Evolutionary conservation across 2,888 invertebrate genomes (phyloP), one percentile per base, ranked within the genome.

Genomic region (Nasonovia ribisnigri): DNA sequence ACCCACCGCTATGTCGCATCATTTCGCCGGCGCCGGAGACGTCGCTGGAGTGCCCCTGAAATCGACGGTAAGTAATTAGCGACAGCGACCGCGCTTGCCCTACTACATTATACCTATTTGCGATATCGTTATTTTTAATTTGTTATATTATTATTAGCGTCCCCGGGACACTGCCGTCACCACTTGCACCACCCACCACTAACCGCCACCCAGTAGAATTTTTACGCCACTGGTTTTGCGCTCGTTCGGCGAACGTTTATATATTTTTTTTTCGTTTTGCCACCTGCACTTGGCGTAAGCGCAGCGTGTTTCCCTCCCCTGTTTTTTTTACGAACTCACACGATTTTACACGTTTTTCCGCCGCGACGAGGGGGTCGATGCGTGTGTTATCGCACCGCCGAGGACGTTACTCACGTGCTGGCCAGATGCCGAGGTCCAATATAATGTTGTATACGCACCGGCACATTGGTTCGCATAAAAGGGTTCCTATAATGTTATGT

Each of bases 1-100:
- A 67, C 93, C 84, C 90, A 93, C 84, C 93, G 90, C 84, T 90
- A 93, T 93, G 93, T 93, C 93, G 93, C 90, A 84, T 93, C 93
- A 93, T 93, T 93, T 93, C 93, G 93, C 93, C 93, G 93, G 60
- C 93, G 93, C 57, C 93, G 93, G 93, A 93, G 93, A 93, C 93
- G 92, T 88, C 88, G 42, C 77, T 54, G 93, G 93, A 60, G 84
- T 93, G 93, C 93, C 93, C 57, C 84, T 93, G 10, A 93, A 86
- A n/a, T 93, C 93, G 11, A 93, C 93, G 93, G 93, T 93, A 90
- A 93, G 93, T 46, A 46, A 67, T 46, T 20, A n/a, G 43, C 29
- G 20, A 51, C n/a, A 4, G 57, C 48, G 48, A n/a, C 57, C 48
- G 77, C 90, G 24, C 11, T 60, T 16, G 88, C 43, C 16, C 77